Evolutionary conservation across 2,113 vertebrate genomes (phyloP).

Genomic region (Apistogramma diplotaenia): DNA sequence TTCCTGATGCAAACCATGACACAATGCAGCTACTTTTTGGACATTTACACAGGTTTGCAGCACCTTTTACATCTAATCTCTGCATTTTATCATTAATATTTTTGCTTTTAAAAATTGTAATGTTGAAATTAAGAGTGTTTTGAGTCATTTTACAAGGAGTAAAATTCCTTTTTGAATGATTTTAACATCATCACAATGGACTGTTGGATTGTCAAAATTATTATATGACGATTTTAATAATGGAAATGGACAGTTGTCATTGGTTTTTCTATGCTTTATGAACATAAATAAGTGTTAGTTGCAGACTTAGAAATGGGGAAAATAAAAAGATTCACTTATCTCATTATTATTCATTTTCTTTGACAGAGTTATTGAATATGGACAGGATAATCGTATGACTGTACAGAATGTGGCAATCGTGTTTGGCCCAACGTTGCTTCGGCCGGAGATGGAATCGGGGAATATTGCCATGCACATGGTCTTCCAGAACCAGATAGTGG

Average conservation of each 20-base stretch:
- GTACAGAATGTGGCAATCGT: constrained; percentile 93
- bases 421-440: constrained; percentile 92
- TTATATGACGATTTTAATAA: too few species aligned
- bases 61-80: not conserved
- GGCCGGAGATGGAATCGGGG: constrained; percentile 81
- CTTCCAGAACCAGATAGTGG: constrained; percentile 97
- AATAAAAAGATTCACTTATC: not conserved
- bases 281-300: too few species aligned
- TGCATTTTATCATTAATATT: not conserved
- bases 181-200: too few species aligned
- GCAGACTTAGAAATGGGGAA: too few species aligned
- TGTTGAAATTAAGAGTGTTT: not conserved
- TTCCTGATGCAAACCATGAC: constrained; percentile 83
- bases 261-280: too few species aligned
- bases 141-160: too few species aligned
- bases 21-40: constrained; percentile 88
- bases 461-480: constrained; percentile 93
- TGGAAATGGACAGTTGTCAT: too few species aligned
- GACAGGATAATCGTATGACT: constrained; percentile 90
- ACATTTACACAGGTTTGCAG: constrained; percentile 87
- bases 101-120: not conserved
- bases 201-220: too few species aligned
- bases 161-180: too few species aligned
- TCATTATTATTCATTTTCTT: not conserved
- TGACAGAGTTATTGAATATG: constrained; percentile 82